Evolutionary conservation across 2,888 invertebrate species (phyloP).

Genomic region (Hanleya hanleyi): DNA sequence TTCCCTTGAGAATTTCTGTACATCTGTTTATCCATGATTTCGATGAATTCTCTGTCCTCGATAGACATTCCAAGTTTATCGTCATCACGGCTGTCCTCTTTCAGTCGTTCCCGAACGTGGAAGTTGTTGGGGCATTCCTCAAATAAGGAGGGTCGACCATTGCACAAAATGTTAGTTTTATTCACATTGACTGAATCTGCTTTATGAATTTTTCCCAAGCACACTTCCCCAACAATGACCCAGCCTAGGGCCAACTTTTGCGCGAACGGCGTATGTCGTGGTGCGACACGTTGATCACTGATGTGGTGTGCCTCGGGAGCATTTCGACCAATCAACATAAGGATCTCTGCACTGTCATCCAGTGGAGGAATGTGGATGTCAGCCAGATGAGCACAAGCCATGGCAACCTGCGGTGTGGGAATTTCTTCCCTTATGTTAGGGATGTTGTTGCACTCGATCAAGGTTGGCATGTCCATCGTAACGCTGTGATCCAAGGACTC

Average conservation of each 20-base stretch:
- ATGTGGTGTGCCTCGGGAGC: constrained; percentile 26
- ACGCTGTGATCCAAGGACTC: constrained; percentile 21
- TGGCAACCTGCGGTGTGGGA: constrained; percentile 31
- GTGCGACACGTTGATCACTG: constrained; percentile 21
- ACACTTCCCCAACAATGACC: constrained; percentile 23
- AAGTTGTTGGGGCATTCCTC: constrained; percentile 25
- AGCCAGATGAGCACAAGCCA: constrained; percentile 14
- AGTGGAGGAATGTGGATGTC: constrained; percentile 23
- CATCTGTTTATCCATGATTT: constrained; percentile 15
- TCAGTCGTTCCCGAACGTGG: constrained; percentile 13
- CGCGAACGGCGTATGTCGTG: constrained; percentile 19
- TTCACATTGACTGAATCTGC: constrained; percentile 13
- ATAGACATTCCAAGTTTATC: constrained; percentile 15
- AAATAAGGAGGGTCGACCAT: constrained; percentile 23
- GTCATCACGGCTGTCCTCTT: constrained; percentile 11
- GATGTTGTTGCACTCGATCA: constrained; percentile 35
- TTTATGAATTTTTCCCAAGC: constrained; percentile 22
- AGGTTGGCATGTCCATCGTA: constrained; percentile 16
- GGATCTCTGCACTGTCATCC: constrained; percentile 18
- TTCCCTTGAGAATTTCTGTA: constrained; percentile 11
- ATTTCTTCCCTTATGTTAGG: constrained; percentile 31
- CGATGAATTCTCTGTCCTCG: constrained; percentile 20
- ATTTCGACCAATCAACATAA: constrained; percentile 29
- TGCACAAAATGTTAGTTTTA: constrained; percentile 18
- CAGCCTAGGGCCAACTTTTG: constrained; percentile 24